Conservation (phyloP, 2,113 vertebrate species). For the Lycocorax pyrrhopterus region DNA sequence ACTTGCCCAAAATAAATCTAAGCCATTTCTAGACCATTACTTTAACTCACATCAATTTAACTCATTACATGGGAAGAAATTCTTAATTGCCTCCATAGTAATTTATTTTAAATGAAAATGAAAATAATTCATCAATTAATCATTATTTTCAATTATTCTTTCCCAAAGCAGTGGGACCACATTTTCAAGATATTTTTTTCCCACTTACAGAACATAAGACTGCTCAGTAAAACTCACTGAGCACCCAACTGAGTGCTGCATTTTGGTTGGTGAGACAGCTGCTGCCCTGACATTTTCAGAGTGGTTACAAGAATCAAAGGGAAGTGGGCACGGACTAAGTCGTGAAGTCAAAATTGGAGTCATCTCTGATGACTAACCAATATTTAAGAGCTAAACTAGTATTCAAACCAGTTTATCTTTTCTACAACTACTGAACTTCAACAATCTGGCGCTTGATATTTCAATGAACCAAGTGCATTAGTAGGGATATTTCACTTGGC, state of each 20-base stretch:
- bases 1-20: slow-evolving; percentile 1
- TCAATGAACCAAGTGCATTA: not conserved
- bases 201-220: not conserved
- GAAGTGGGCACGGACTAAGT: not conserved
- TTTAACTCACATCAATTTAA: not conserved
- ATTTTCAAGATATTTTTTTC: not conserved
- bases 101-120: not conserved
- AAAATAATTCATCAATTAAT: slow-evolving; percentile 12
- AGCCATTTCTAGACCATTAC: not conserved
- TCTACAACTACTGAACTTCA: not conserved
- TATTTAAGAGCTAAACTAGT: not conserved
- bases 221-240: not conserved
- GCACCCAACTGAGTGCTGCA: not conserved
- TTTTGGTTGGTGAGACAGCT: not conserved
- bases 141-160: not conserved
- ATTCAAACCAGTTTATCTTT: not conserved
- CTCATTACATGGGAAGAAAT: not conserved
- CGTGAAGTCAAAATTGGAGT: not conserved
- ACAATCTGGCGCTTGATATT: not conserved
- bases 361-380: not conserved
- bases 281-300: not conserved
- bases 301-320: not conserved
- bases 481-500: not conserved
- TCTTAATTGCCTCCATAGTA: not conserved
- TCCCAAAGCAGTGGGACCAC: not conserved